These are phyloP conservation scores for Daphoenositta chrysoptera DNA, from an alignment of 2,113 vertebrate genomes.

Conservation along the genomic window DNA sequence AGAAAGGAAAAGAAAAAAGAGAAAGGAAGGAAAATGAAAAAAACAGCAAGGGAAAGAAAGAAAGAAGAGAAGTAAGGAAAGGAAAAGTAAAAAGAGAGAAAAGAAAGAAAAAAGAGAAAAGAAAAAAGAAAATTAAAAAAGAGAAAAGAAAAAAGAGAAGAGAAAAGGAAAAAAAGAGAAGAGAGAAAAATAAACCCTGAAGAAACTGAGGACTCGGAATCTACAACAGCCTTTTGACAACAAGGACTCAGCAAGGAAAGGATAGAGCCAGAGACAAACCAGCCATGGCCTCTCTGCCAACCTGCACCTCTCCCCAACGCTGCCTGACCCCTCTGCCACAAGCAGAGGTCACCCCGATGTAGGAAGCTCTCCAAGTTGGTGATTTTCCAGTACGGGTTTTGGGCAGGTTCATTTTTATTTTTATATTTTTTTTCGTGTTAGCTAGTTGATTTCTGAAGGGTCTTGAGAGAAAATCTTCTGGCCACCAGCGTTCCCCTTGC, in stretches of 20 bases:
- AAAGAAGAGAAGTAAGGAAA: not conserved
- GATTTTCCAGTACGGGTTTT: not conserved
- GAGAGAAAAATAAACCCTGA: constrained; percentile 50
- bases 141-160: too few species aligned
- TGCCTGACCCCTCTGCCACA: not conserved
- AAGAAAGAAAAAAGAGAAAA: not conserved
- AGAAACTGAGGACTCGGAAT: constrained; percentile 81
- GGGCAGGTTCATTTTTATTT: not conserved
- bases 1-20: constrained; percentile 56
- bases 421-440: not conserved
- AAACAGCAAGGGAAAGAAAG: not conserved
- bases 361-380: constrained; percentile 27
- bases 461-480: not conserved
- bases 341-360: not conserved
- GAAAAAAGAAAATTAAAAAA: not conserved
- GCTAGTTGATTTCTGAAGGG: not conserved
- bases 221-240: constrained; percentile 65
- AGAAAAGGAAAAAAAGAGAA: not conserved
- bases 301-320: not conserved
- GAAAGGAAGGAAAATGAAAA: not conserved
- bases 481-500: not conserved
- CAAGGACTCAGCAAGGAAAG: constrained; percentile 61
- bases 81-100: not conserved
- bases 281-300: not conserved
- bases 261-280: constrained; percentile 31